A percentile compares a stretch with the other conserved stretches of the same genome.
phyloP scores from a whole-genome alignment of 2,888 invertebrate species.

The Eucera pruinosa region DNA sequence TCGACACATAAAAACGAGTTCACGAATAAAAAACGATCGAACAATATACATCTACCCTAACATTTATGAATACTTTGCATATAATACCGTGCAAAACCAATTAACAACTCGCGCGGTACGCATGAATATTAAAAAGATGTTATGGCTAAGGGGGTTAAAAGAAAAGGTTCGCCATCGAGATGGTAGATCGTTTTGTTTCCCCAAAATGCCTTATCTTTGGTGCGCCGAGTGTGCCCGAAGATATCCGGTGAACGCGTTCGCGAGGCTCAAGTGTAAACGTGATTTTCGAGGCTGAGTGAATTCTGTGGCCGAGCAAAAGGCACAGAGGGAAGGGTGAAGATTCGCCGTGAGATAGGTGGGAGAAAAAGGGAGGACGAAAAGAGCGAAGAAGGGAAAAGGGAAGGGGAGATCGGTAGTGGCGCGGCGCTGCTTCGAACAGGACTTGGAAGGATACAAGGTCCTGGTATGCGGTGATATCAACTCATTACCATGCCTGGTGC shows the following conservation, averaged over 20 bases:
- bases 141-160: no score
- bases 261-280: constrained; percentile 54
- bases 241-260: constrained; percentile 40
- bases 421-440: constrained; percentile 54
- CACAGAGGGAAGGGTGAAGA: constrained; percentile 26
- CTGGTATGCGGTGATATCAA: constrained; percentile 84
- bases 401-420: constrained; percentile 36
- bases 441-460: constrained; percentile 80
- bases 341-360: constrained; percentile 36
- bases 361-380: constrained; percentile 42
- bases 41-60: no score
- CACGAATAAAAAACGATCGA: no score
- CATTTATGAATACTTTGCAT: no score
- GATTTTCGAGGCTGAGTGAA: constrained; percentile 65
- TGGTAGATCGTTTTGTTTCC: constrained; percentile 9
- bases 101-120: no score
- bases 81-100: no score
- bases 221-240: constrained; percentile 23
- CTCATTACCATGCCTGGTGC: constrained; percentile 84
- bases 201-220: constrained; percentile 45
- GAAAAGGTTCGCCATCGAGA: constrained; percentile 13
- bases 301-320: constrained; percentile 25
- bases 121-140: no score
- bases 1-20: no score
- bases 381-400: background rate